A percentile compares a stretch with the other conserved stretches of the same genome.
phyloP scores from a whole-genome alignment of 2,888 invertebrate genomes.

The Calameuta filiformis region DNA sequence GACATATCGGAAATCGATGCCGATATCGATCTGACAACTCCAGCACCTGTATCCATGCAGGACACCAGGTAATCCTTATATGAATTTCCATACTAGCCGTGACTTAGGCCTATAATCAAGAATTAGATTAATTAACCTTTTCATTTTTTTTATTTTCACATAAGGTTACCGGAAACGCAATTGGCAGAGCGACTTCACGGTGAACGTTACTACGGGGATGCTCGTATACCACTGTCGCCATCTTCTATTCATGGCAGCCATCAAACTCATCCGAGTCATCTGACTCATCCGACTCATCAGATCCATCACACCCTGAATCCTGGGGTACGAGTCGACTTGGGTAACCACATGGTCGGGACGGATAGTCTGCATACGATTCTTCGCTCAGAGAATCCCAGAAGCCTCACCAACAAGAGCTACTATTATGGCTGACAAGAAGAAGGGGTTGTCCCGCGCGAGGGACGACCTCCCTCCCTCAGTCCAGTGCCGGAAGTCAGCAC shows the following conservation, averaged over 20 bases:
- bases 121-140: background rate
- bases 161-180: constrained; percentile 59
- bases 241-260: constrained; percentile 42
- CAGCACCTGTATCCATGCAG: constrained; percentile 71
- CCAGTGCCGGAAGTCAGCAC: constrained; percentile 63
- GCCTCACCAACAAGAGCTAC: constrained; percentile 66
- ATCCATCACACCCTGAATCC: constrained; percentile 13
- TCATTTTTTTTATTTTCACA: constrained; percentile 11
- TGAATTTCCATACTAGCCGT: background rate
- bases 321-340: constrained; percentile 60
- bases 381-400: constrained; percentile 61
- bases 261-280: constrained; percentile 31
- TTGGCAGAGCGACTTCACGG: constrained; percentile 59
- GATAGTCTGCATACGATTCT: constrained; percentile 60
- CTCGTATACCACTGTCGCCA: constrained; percentile 59
- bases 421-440: constrained; percentile 83
- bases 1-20: constrained; percentile 89
- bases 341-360: constrained; percentile 64
- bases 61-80: constrained; percentile 51
- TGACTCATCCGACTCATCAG: constrained; percentile 30
- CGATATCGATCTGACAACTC: constrained; percentile 80
- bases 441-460: constrained; percentile 66
- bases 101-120: background rate
- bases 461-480: constrained; percentile 57
- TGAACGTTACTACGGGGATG: constrained; percentile 57